phyloP scores from a whole-genome alignment of 2,888 invertebrate species.

The Hololepta plana region DNA sequence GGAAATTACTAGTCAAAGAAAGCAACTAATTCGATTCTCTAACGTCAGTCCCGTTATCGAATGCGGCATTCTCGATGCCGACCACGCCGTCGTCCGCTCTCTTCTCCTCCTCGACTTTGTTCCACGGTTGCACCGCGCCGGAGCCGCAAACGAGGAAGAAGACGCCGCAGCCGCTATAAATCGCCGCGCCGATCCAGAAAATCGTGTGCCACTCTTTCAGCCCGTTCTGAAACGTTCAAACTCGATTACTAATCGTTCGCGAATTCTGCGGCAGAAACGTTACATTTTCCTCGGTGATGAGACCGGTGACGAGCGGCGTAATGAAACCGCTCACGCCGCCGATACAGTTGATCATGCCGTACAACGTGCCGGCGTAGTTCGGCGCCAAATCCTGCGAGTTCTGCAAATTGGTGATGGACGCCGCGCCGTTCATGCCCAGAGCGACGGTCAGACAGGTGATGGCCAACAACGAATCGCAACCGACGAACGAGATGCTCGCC shows the following conservation, averaged over 20 bases:
- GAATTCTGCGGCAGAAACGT: conserved; percentile 6
- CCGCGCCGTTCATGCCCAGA: conserved; percentile 36
- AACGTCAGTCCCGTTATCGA: conserved; percentile 9
- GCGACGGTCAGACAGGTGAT: conserved; percentile 48
- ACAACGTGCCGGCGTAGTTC: conserved; percentile 52
- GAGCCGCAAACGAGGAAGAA: conserved; percentile 55
- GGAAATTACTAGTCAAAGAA: too few species aligned
- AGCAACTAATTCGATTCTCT: not conserved
- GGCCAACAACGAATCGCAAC: conserved; percentile 42
- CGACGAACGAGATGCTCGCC: conserved; percentile 37
- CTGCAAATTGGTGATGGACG: conserved; percentile 24
- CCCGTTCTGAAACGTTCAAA: conserved; percentile 39
- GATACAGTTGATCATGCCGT: conserved; percentile 55
- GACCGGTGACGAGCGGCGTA: conserved; percentile 48
- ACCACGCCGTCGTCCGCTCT: conserved; percentile 1
- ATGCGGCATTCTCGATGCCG: conserved; percentile 11
- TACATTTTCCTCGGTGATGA: conserved; percentile 23
- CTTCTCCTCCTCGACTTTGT: conserved; percentile 24
- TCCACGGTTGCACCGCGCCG: conserved; percentile 55
- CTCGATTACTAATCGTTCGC: not conserved
- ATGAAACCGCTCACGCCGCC: conserved; percentile 54
- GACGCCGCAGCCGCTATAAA: conserved; percentile 49
- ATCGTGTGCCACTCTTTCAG: conserved; percentile 56
- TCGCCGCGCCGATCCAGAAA: conserved; percentile 50
- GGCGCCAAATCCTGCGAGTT: conserved; percentile 52